phyloP scores from a whole-genome alignment of 2,797 vertebrate genomes.

The Brachyalestes nurse region DNA sequence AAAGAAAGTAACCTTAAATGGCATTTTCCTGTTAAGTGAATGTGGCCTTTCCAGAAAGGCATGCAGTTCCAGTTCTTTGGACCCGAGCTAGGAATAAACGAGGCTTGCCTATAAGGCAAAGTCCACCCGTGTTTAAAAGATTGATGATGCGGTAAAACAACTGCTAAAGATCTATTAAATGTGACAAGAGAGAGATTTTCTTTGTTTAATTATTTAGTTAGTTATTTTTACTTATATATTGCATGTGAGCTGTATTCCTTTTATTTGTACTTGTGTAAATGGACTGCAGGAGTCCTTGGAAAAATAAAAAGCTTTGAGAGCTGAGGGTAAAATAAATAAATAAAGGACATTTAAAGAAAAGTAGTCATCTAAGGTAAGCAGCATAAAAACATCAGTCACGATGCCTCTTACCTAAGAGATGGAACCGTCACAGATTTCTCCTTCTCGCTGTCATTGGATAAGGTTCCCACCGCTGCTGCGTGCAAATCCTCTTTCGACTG shows the following conservation, averaged over 20 bases:
- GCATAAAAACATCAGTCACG: neutral
- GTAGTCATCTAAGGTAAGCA: neutral
- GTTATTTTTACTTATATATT: neutral
- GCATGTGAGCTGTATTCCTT: neutral
- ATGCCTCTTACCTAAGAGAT: conserved; percentile 16
- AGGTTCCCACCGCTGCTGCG: neutral
- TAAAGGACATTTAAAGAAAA: neutral
- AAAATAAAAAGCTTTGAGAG: neutral
- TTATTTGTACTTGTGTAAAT: neutral
- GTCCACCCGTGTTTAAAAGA: neutral
- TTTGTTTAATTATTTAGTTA: neutral
- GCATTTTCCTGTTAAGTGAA: too few species aligned
- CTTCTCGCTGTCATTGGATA: neutral
- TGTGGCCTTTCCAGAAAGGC: neutral
- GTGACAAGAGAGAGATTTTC: neutral
- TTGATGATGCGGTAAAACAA: neutral
- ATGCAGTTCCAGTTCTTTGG: neutral
- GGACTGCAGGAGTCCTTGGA: neutral
- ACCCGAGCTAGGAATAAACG: neutral
- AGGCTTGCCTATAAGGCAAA: neutral
- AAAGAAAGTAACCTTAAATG: neutral
- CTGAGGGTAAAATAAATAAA: neutral
- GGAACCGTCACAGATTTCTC: neutral
- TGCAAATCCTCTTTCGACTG: neutral
- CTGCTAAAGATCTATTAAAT: neutral